Conservation (phyloP, 92 coral and sea anemone genomes). For the Phenganax marumi region DNA sequence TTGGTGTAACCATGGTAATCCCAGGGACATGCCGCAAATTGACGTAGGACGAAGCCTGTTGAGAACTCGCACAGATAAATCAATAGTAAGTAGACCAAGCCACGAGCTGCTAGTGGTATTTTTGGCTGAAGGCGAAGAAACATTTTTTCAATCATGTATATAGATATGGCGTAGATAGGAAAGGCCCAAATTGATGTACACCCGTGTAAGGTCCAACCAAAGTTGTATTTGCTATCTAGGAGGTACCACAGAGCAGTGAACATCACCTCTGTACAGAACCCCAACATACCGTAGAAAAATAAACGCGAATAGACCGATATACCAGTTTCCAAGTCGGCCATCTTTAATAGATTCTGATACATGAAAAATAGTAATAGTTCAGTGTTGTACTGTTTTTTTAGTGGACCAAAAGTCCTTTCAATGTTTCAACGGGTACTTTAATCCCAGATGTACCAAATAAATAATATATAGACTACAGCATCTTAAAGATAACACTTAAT, state of each 20-base stretch:
- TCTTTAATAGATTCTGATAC: conserved; percentile 3
- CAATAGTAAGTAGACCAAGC: conserved; percentile 79
- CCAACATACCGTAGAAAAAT: conserved; percentile 85
- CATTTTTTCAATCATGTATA: conserved; percentile 73
- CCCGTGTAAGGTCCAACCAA: conserved; percentile 97
- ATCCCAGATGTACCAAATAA: not conserved
- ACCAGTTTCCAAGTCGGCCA: conserved; percentile 4
- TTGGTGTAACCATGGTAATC: conserved; percentile 84
- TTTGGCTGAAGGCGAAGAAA: conserved; percentile 66
- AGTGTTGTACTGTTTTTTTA: no score
- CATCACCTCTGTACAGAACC: conserved; percentile 89
- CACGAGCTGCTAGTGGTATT: conserved; percentile 71
- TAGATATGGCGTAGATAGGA: conserved; percentile 84
- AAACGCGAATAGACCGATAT: conserved; percentile 72
- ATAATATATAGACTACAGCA: no score
- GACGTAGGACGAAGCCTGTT: conserved; percentile 77
- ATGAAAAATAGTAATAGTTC: no score
- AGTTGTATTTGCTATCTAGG: conserved; percentile 77
- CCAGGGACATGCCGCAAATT: conserved; percentile 97
- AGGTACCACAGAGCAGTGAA: conserved; percentile 97
- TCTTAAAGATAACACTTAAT: not conserved
- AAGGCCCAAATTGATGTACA: conserved; percentile 96
- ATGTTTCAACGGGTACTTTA: not conserved
- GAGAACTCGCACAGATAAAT: conserved; percentile 87
- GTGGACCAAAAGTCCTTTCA: not conserved